Evolutionary conservation across 37 sponge, comb jelly and placozoan genomes (phyloP).

Genomic region (Eunapius fragilis): DNA sequence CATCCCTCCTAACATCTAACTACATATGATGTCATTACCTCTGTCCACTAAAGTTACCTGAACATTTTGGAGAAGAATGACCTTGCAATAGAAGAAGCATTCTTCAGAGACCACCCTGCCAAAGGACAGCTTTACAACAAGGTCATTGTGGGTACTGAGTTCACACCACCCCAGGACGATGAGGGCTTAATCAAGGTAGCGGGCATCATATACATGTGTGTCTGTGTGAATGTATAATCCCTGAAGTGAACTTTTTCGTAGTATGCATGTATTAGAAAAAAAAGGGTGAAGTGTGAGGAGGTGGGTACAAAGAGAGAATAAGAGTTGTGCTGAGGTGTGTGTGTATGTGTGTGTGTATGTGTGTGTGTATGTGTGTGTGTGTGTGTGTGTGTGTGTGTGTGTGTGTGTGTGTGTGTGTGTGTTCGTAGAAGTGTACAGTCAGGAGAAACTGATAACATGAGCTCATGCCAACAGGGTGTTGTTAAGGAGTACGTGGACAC

Average conservation of each 20-base stretch:
- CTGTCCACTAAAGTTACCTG: constrained; percentile 53
- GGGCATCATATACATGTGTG: too few relatives aligned
- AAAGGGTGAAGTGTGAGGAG: too few relatives aligned
- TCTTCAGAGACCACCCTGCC: constrained; percentile 54
- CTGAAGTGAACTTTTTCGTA: too few relatives aligned
- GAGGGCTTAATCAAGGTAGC: constrained; percentile 46
- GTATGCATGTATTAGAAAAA: too few relatives aligned
- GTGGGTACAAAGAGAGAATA: too few relatives aligned
- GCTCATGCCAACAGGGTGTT: constrained; percentile 39
- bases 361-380: constrained; percentile 10
- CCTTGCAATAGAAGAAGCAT: constrained; percentile 59
- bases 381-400: background rate
- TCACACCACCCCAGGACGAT: constrained; percentile 61
- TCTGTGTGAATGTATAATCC: too few relatives aligned
- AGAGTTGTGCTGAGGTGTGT: too few relatives aligned
- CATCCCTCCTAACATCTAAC: too few relatives aligned
- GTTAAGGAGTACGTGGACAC: constrained; percentile 58
- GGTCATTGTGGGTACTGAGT: constrained; percentile 47
- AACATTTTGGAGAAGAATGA: constrained; percentile 75
- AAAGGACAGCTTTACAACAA: constrained; percentile 60
- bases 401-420: background rate
- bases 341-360: background rate
- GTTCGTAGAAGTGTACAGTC: background rate
- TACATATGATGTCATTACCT: background rate
- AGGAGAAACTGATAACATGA: too few relatives aligned